A percentile compares a stretch with the other conserved stretches of the same genome.
These are phyloP conservation scores for Unio pictorum DNA, from an alignment of 2,888 invertebrate species.

Conservation along the genomic window DNA sequence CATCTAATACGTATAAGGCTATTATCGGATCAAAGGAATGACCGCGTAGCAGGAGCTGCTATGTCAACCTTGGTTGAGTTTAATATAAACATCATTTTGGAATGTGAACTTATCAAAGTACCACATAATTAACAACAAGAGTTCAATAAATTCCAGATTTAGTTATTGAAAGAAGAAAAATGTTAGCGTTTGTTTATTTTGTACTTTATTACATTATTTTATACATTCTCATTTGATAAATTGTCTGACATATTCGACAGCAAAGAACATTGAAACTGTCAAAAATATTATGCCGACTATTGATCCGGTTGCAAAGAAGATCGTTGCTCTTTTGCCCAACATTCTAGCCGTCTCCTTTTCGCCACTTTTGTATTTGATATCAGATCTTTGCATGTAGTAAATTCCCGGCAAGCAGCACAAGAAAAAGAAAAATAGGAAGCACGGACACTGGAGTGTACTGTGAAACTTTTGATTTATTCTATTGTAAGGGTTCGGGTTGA, in stretches of 20 bases:
- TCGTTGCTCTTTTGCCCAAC: constrained; percentile 35
- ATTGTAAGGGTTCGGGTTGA: constrained; percentile 48
- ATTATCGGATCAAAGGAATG: no score
- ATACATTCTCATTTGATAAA: constrained; percentile 4
- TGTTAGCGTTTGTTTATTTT: no score
- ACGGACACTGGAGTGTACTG: constrained; percentile 48
- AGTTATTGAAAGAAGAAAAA: no score
- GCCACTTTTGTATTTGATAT: constrained; percentile 44
- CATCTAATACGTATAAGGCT: no score
- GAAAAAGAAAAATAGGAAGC: constrained; percentile 54
- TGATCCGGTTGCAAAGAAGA: constrained; percentile 40
- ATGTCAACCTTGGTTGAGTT: no score
- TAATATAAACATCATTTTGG: no score
- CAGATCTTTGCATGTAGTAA: constrained; percentile 46
- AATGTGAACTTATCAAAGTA: no score
- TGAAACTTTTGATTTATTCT: constrained; percentile 48
- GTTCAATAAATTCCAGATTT: no score
- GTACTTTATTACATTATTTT: not conserved
- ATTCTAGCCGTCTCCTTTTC: constrained; percentile 28
- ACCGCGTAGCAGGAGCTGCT: no score
- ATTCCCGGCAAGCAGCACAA: constrained; percentile 53
- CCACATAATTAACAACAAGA: no score
- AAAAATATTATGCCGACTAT: constrained; percentile 36
- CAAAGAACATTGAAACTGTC: constrained; percentile 32
- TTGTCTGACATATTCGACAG: constrained; percentile 36